Conservation (phyloP, 2,888 invertebrate genomes). For the Nebria brevicollis region DNA sequence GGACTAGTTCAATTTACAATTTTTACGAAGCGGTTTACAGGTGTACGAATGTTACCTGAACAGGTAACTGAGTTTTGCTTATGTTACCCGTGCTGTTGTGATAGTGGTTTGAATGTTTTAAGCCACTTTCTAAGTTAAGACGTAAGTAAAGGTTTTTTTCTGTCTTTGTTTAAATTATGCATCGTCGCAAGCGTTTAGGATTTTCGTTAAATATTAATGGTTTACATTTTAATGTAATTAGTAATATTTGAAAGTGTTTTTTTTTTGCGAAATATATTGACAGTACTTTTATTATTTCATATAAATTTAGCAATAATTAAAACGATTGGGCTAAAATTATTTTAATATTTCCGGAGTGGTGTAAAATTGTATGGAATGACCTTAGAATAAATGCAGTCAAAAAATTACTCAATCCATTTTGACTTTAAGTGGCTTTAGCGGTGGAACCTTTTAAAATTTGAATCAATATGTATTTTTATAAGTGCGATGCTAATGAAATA, state of each 20-base stretch:
- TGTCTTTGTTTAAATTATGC: conserved; percentile 51
- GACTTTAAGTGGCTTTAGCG: too few species aligned
- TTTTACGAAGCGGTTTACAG: conserved; percentile 42
- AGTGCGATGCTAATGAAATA: too few species aligned
- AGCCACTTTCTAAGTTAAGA: conserved; percentile 56
- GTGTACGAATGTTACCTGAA: conserved; percentile 37
- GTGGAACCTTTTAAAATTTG: too few species aligned
- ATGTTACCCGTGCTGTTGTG: conserved; percentile 48
- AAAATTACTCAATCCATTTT: too few species aligned
- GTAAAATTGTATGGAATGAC: too few species aligned
- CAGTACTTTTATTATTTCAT: background rate
- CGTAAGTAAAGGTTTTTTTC: conserved; percentile 52
- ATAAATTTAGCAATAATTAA: too few species aligned
- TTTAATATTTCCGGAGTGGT: too few species aligned
- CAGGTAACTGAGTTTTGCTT: conserved; percentile 4
- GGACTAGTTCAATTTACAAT: conserved; percentile 16
- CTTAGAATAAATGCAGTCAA: too few species aligned
- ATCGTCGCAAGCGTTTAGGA: background rate
- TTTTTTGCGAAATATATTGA: background rate
- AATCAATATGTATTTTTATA: too few species aligned
- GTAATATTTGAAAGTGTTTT: background rate
- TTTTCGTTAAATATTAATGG: conserved; percentile 14
- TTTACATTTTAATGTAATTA: background rate
- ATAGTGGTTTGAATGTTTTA: conserved; percentile 48
- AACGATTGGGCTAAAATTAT: too few species aligned